Conservation (phyloP, 2,888 invertebrate species). For the Philereme transversata region DNA sequence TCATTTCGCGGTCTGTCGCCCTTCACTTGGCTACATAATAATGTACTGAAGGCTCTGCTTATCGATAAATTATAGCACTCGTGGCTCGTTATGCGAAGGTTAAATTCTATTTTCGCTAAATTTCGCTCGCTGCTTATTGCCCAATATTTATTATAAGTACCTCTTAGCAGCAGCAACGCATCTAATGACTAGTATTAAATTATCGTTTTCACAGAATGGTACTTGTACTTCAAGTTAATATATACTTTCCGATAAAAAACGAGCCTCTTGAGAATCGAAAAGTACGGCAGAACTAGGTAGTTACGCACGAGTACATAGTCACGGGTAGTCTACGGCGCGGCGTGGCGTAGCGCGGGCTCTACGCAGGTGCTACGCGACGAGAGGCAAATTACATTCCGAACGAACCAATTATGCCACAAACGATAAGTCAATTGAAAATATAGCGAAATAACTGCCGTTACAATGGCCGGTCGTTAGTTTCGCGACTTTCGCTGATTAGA, state of each 20-base stretch:
- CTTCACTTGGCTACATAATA: background rate
- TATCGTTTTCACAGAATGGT: too few relatives aligned
- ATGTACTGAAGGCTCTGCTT: slow-evolving; percentile 1
- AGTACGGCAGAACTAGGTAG: too few relatives aligned
- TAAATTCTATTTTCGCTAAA: slow-evolving; percentile 13
- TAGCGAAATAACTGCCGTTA: slow-evolving; percentile 10
- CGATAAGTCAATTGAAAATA: slow-evolving; percentile 19
- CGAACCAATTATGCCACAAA: slow-evolving; percentile 5
- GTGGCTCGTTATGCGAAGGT: slow-evolving; percentile 12
- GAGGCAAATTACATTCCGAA: background rate
- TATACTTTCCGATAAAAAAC: background rate
- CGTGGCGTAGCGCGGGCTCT: slow-evolving; percentile 8
- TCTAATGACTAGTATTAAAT: slow-evolving; percentile 11
- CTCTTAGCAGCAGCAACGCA: slow-evolving; percentile 13
- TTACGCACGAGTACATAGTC: too few relatives aligned
- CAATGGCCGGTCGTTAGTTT: slow-evolving; percentile 14
- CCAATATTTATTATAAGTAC: background rate
- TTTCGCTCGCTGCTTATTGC: slow-evolving; percentile 9
- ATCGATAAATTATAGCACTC: slow-evolving; percentile 5
- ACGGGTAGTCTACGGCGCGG: too few relatives aligned
- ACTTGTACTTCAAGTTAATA: background rate
- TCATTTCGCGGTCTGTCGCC: slow-evolving; percentile 25
- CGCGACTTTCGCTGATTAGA: slow-evolving; percentile 18
- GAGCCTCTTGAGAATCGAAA: background rate
- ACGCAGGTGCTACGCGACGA: slow-evolving; percentile 20